Conservation (phyloP, 1,140 invertebrate genomes). For the Lepidotrigona ventralis region DNA sequence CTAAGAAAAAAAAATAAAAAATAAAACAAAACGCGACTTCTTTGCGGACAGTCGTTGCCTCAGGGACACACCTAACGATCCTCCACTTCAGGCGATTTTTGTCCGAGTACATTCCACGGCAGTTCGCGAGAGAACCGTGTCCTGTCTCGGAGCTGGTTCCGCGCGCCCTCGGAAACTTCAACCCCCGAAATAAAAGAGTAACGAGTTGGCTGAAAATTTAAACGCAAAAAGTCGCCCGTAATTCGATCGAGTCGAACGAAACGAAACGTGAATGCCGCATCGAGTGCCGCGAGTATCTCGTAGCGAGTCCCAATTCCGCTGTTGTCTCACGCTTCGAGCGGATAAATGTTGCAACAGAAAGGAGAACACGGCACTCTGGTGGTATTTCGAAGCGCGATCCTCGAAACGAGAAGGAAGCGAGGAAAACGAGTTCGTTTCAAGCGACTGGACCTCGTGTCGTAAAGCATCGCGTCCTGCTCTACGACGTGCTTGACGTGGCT, state of each 20-base stretch:
- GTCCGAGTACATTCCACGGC: neutral
- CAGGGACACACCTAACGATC: neutral
- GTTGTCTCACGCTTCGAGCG: neutral
- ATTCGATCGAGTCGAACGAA: neutral
- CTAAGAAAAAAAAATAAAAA: too few relatives aligned
- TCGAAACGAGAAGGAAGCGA: conserved; percentile 17
- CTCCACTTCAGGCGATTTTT: neutral
- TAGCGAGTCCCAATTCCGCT: neutral
- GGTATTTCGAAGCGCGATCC: neutral
- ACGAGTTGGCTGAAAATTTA: neutral
- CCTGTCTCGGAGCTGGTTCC: too few relatives aligned
- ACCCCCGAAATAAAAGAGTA: conserved; percentile 7
- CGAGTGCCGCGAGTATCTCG: neutral
- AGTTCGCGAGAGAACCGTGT: neutral
- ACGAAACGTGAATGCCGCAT: conserved; percentile 1
- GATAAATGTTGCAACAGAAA: conserved; percentile 25
- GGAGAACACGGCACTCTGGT: too few relatives aligned
- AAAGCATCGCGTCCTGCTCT: conserved; percentile 48
- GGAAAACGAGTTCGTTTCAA: conserved; percentile 41
- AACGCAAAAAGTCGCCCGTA: neutral
- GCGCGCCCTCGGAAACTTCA: too few relatives aligned
- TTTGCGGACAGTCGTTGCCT: conserved; percentile 13
- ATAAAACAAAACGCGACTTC: neutral
- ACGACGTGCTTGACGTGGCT: conserved; percentile 47
- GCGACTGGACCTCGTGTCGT: conserved; percentile 19